Evolutionary conservation across 1,140 invertebrate genomes (phyloP), one percentile per base, ranked within the genome.

Genomic region (Reticulitermes speratus): DNA sequence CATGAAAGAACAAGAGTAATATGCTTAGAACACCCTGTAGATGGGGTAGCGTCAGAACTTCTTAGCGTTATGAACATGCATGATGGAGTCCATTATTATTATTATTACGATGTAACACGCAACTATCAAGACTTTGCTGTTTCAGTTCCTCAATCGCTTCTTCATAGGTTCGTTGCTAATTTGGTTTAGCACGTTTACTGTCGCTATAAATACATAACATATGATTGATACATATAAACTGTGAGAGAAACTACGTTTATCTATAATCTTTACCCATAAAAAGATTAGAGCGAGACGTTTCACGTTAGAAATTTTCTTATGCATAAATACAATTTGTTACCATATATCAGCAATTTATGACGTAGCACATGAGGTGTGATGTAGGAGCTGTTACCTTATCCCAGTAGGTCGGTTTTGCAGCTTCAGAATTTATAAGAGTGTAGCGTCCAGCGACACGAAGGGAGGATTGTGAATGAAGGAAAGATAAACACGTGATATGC

Each of bases 171-270:
- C 25, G 65, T 8, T 75, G n/a, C n/a, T 75, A 75, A 75, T 75
- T 75, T 30, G 8, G 25, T 30, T n/a, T 30, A n/a, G 65, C n/a
- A 75, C 65, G 9, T 9, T 75, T 30, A 16, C 25, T 6, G 65
- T 9, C 65, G 65, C 65, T 75, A 75, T 75, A 75, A 75, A 75
- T 75, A 75, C 65, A 75, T 75, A 75, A 75, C 8, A 75, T 25
- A 30, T 75, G 65, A 75, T 30, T 25, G 65, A 75, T 75, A 75
- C 11, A 25, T 0, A 25, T 30, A 9, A 30, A 25, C 25, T 75
- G 65, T 75, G 65, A 5, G 25, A 75, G 65, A 30, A 75, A 75
- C 25, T 11, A 30, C 65, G 3, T 30, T 75, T 75, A 75, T 75
- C 65, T 75, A 30, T 30, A 30, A 48, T 48, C 3, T 7, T 48